These are phyloP conservation scores for Corydoras sp. DNA, from an alignment of 2,113 vertebrate genomes.

Conservation along the genomic window DNA sequence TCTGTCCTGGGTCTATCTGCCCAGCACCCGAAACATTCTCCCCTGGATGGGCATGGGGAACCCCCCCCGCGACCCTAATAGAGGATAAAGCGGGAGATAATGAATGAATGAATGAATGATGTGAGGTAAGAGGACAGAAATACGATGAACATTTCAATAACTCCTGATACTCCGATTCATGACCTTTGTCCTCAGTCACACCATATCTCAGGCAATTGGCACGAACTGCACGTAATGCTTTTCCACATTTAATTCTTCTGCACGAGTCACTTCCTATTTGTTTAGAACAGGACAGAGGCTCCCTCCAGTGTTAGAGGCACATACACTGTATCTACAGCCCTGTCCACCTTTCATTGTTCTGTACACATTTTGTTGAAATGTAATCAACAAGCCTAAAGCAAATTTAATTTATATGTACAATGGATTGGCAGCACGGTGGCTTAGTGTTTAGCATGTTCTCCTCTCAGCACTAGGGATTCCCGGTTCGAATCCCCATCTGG, in stretches of 20 bases:
- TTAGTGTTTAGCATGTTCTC: no score
- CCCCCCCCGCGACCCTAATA: no score
- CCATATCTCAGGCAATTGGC: not conserved
- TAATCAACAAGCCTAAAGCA: no score
- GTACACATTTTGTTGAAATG: no score
- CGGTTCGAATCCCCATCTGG: no score
- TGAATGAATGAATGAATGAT: not conserved
- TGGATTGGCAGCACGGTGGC: no score
- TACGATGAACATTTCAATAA: not conserved
- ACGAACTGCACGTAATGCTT: not conserved
- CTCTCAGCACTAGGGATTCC: no score
- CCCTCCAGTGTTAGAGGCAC: slow-evolving; percentile 23
- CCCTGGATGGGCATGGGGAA: no score
- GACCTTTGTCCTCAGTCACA: slow-evolving; percentile 6
- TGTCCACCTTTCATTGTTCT: not conserved
- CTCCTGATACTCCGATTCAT: slow-evolving; percentile 4
- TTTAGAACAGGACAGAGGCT: slow-evolving; percentile 10
- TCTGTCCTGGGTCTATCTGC: no score
- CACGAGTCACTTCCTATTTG: not conserved
- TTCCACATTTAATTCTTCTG: not conserved
- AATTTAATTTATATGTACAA: no score
- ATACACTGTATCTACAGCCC: not conserved
- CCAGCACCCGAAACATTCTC: no score
- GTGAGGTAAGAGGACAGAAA: not conserved
- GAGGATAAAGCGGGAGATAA: no score